Evolutionary conservation across 2,797 vertebrate species (phyloP), one percentile per base, ranked within the genome.

Genomic region (Crenuchus spilurus): DNA sequence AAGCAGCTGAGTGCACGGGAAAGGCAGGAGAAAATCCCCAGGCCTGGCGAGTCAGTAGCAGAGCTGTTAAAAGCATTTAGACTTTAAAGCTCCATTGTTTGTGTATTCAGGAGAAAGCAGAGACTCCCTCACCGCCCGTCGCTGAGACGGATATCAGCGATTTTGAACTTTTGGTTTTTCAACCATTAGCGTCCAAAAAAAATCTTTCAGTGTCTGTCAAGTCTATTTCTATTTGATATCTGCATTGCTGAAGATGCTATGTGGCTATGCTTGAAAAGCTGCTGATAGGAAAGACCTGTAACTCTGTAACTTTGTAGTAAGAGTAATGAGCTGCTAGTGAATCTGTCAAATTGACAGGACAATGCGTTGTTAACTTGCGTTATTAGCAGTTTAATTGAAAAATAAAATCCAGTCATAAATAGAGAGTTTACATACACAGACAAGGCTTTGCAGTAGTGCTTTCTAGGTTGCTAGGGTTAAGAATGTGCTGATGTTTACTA

Each of bases 41-140:
- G 51, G 60, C 74, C 80, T 87, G 83, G 84, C 83, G 26, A 78
- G 74, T 77, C 84, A 78, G 84, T 84, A 86, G 88, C 84, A 80
- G 73, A 82, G 76, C 91, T 92, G 92, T 84, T 90, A 90, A 90
- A 91, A 81, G 79, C 87, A 91, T 92, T 92, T 87, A 78, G 83
- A 78, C 64, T 87, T 87, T 90, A 87, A 88, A 88, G 81, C 86
- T 69, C 81, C 75, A 79, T 88, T 92, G 89, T 92, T 92, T 92
- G 84, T 91, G 81, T 89, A 87, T 88, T 86, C 82, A 87, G 77
- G 80, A 80, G 88, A 90, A 92, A 89, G 20, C 78, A 13, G 82
- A 90, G 82, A 86, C 84, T 85, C 86, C 87, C 85, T 68, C 46
- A 85, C 82, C 80, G 80, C 83, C 80, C 77, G 83, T 88, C 83